A percentile compares a stretch with the other conserved stretches of the same genome.
Evolutionary conservation across 1,140 invertebrate genomes (phyloP).

Genomic region (Tribolium castaneum): DNA sequence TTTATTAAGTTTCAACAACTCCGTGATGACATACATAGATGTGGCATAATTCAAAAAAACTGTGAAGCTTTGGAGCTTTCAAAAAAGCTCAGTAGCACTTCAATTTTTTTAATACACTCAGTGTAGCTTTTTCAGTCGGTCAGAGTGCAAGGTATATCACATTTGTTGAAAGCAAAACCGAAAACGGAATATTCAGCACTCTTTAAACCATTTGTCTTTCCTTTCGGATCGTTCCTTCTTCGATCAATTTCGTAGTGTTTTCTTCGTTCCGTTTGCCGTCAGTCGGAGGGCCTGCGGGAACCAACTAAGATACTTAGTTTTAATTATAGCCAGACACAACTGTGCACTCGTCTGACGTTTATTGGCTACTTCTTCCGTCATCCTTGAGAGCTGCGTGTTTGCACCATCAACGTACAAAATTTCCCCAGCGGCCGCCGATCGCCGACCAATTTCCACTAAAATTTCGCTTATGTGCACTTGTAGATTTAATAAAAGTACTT

Average conservation of each 20-base stretch:
- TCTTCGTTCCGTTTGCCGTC: not conserved
- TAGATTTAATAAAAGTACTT: constrained; percentile 1
- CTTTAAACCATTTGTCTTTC: constrained; percentile 57
- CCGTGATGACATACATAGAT: no score
- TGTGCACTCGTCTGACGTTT: constrained; percentile 52
- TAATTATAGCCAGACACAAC: constrained; percentile 57
- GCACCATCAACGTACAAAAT: constrained; percentile 42
- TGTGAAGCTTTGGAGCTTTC: no score
- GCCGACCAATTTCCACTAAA: constrained; percentile 22
- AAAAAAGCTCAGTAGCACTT: no score
- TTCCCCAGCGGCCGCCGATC: constrained; percentile 48
- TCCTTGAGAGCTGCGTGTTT: constrained; percentile 47
- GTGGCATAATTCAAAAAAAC: no score
- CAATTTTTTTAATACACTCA: no score
- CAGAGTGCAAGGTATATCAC: no score
- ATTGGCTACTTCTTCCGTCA: constrained; percentile 55
- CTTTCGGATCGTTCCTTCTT: constrained; percentile 57
- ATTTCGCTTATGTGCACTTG: not conserved
- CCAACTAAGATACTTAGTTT: constrained; percentile 57
- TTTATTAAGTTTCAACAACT: no score
- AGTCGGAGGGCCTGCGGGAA: constrained; percentile 40
- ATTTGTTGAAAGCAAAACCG: no score
- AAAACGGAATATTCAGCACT: not conserved
- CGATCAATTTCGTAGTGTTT: constrained; percentile 57
- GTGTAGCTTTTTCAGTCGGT: no score